phyloP scores from a whole-genome alignment of 2,113 vertebrate genomes.

The Saiga tatarica region DNA sequence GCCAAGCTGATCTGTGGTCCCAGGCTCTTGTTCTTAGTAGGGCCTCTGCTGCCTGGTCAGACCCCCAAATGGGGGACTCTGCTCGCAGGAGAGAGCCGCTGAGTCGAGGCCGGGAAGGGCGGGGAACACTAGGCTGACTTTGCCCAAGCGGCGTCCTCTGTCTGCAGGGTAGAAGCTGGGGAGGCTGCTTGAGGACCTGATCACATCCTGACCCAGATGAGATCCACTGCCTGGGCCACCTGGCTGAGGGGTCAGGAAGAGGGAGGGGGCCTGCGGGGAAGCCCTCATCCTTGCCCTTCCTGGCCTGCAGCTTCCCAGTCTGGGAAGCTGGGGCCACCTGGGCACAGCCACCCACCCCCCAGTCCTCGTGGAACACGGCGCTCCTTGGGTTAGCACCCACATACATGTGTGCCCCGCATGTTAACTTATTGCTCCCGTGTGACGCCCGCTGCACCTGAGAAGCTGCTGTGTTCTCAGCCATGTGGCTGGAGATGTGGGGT shows the following conservation, averaged over 20 bases:
- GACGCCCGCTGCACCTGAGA: neutral
- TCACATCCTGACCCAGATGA: neutral
- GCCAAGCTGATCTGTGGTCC: neutral
- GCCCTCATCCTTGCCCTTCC: neutral
- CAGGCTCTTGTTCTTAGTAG: neutral
- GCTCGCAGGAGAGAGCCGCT: neutral
- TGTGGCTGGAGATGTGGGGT: neutral
- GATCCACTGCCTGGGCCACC: neutral
- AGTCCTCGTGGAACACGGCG: neutral
- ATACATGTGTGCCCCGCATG: neutral
- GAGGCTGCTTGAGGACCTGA: neutral
- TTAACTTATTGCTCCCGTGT: conserved; percentile 48
- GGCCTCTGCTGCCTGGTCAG: neutral
- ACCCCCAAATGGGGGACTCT: neutral
- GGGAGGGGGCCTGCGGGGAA: neutral
- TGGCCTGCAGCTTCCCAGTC: neutral
- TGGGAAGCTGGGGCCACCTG: neutral
- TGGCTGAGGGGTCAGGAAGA: neutral
- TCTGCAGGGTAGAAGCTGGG: neutral
- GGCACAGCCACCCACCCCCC: neutral
- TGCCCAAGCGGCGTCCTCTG: fast-evolving
- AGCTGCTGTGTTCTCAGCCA: neutral
- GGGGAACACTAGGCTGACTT: neutral
- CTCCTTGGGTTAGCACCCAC: neutral
- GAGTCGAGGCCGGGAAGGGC: fast-evolving